Evolutionary conservation across 2,888 invertebrate species (phyloP), one percentile per base, ranked within the genome.

Genomic region (Agrochola circellaris): DNA sequence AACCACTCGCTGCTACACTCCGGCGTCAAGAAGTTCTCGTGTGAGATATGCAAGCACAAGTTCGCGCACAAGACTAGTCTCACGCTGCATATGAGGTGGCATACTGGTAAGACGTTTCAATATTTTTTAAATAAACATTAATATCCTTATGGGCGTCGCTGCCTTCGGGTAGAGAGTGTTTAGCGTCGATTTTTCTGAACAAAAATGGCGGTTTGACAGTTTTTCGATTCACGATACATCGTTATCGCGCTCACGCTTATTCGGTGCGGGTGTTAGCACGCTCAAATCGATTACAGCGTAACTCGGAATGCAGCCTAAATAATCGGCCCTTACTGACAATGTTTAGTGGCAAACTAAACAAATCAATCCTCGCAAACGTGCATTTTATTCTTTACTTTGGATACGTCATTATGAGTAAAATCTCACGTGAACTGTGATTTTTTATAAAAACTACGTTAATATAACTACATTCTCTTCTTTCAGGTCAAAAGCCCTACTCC

Each of bases 31-130:
- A 97, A 97, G 90, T 98, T 97, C 93, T 95, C 97, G 11, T 98
- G 98, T 89, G 97, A 97, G 78, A 96, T 97, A 58, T 98, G 98
- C 93, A 97, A 97, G 56, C 98, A 98, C 89, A 97, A 97, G 87
- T 98, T 98, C 92, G 97, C 98, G 15, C 98, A 98, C 92, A 98
- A 98, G 93, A 98, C 98, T 0, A 98, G 98, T 81, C 97, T 98
- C 61, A 98, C 97, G 8, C 94, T 98, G 70, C 98, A 99, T 91
- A 97, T 98, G 93, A 95, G 97, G 56, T 97, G 97, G 97, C 98
- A 98, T 87, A 97, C 97, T 0, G 98, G 98, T 88, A 67, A 64
- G 17, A 26, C 15, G 15, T 26, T 60, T 30, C 2, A 60, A 7
- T 58, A 26, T 58, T 58, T 15, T 26, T 26, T 8, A 8, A n/a